Conservation (phyloP, 2,113 vertebrate genomes). For the Macrotus californicus region DNA sequence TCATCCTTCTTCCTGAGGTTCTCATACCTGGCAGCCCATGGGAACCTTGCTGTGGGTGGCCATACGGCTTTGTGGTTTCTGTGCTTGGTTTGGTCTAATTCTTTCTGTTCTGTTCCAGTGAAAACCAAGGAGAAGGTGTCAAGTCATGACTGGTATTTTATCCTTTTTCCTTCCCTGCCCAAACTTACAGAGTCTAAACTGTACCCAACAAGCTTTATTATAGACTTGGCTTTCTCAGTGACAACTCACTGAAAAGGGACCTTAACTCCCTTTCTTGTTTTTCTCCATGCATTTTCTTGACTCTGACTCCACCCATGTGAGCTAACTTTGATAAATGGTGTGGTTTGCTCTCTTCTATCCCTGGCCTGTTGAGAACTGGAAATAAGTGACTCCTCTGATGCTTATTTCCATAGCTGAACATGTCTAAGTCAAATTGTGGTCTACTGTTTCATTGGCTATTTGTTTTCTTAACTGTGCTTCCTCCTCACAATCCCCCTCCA, state of each 20-base stretch:
- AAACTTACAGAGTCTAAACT: constrained; percentile 63
- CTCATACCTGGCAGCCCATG: neutral
- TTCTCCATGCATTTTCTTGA: constrained; percentile 59
- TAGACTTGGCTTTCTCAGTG: constrained; percentile 69
- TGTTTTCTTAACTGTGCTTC: constrained; percentile 66
- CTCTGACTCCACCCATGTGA: constrained; percentile 61
- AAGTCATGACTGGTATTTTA: neutral
- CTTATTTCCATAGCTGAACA: constrained; percentile 64
- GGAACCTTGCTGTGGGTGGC: neutral
- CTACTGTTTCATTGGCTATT: constrained; percentile 34
- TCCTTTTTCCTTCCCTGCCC: constrained; percentile 39
- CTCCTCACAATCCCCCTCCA: neutral
- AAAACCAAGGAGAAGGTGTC: constrained; percentile 26
- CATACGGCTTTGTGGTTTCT: neutral
- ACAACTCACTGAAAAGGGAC: constrained; percentile 72
- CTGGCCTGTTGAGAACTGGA: constrained; percentile 69
- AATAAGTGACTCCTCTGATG: constrained; percentile 66
- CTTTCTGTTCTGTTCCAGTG: neutral
- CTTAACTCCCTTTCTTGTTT: constrained; percentile 68
- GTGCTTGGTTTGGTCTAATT: neutral
- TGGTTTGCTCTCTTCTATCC: constrained; percentile 46
- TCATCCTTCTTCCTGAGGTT: neutral
- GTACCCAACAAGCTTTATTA: constrained; percentile 57
- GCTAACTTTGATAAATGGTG: constrained; percentile 65
- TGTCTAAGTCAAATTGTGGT: constrained; percentile 53